These are phyloP conservation scores for Centropristis striata DNA, from an alignment of 2,113 vertebrate species.

Conservation along the genomic window DNA sequence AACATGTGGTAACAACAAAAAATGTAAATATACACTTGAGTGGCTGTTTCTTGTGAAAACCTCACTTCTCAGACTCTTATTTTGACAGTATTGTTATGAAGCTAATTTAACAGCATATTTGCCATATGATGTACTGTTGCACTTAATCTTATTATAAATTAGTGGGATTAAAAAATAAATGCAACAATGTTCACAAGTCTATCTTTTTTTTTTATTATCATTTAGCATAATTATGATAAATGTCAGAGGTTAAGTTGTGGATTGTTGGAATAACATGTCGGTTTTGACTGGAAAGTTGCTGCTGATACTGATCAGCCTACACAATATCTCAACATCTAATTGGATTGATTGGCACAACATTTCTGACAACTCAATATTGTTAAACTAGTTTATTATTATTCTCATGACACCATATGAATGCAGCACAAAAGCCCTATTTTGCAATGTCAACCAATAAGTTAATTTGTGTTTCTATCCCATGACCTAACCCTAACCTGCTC, in stretches of 20 bases:
- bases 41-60: slow-evolving; percentile 18
- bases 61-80: slow-evolving; percentile 8
- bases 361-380: too few relatives aligned
- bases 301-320: too few relatives aligned
- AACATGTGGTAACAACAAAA: neutral
- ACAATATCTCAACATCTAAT: too few relatives aligned
- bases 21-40: neutral
- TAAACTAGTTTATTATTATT: too few relatives aligned
- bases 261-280: neutral
- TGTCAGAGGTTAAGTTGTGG: neutral
- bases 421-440: too few relatives aligned
- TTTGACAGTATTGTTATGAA: slow-evolving; percentile 44
- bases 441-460: too few relatives aligned
- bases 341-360: too few relatives aligned
- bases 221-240: neutral
- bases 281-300: neutral
- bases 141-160: slow-evolving; percentile 37
- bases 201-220: neutral
- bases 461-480: too few relatives aligned
- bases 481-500: too few relatives aligned
- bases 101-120: slow-evolving; percentile 25
- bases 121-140: neutral
- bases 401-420: too few relatives aligned
- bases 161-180: slow-evolving; percentile 40
- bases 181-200: neutral